Percentiles rank a stretch among this genome's conserved stretches.
These are phyloP conservation scores for Camponotus floridanus DNA, from an alignment of 1,140 invertebrate species.

Conservation along the genomic window DNA sequence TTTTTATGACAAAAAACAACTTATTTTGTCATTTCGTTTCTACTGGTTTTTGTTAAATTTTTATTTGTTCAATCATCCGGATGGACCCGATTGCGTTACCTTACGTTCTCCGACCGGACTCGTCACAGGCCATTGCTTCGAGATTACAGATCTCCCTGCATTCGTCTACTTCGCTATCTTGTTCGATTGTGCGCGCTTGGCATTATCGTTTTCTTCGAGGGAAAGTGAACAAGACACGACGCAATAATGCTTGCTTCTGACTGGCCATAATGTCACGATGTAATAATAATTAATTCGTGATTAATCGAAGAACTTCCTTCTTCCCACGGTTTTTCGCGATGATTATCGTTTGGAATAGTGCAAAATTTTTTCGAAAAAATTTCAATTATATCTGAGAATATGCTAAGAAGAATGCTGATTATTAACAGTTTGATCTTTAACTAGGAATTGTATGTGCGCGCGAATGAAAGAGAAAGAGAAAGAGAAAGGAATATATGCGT, in stretches of 20 bases:
- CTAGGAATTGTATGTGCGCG: background rate
- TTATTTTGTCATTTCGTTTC: too few relatives aligned
- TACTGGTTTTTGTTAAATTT: background rate
- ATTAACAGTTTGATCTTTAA: background rate
- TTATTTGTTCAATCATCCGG: slow-evolving; percentile 28
- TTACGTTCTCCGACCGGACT: slow-evolving; percentile 39
- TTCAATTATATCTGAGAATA: too few relatives aligned
- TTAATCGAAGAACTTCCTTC: slow-evolving; percentile 31
- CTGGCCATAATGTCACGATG: slow-evolving; percentile 15
- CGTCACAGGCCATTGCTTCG: slow-evolving; percentile 74
- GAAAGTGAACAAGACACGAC: slow-evolving; percentile 71
- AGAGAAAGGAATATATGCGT: background rate
- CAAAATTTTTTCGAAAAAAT: background rate
- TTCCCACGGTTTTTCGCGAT: background rate
- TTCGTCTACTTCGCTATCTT: slow-evolving; percentile 25
- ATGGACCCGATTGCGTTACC: slow-evolving; percentile 63
- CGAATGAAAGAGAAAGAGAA: too few relatives aligned
- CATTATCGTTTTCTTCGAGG: slow-evolving; percentile 73
- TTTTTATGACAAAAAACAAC: background rate
- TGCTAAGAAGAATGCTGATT: background rate
- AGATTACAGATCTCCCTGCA: slow-evolving; percentile 62
- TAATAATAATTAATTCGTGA: slow-evolving; percentile 55
- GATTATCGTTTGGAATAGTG: background rate
- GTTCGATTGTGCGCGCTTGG: slow-evolving; percentile 38
- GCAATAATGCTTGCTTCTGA: slow-evolving; percentile 43